A percentile compares a stretch with the other conserved stretches of the same genome.
Evolutionary conservation across 2,888 invertebrate species (phyloP).

Genomic region (Peribatodes rhomboidaria): DNA sequence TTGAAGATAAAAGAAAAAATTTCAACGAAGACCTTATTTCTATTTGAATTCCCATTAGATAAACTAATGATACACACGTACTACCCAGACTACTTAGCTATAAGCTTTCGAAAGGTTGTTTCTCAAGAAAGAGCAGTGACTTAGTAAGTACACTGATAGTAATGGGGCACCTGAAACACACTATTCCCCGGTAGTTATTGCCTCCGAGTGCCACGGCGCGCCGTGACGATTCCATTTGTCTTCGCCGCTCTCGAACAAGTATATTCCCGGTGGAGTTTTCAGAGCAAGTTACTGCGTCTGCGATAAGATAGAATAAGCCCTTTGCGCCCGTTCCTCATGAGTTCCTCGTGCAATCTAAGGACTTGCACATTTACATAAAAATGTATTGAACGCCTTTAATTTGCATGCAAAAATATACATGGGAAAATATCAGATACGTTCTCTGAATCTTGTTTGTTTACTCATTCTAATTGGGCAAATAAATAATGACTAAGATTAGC

Average conservation of each 20-base stretch:
- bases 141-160: background rate
- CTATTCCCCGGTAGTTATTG: conserved; percentile 66
- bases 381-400: conserved; percentile 45
- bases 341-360: conserved; percentile 61
- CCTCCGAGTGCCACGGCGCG: conserved; percentile 56
- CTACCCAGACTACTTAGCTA: too few species aligned
- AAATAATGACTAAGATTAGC: too few species aligned
- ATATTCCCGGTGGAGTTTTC: conserved; percentile 75
- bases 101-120: background rate
- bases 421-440: conserved; percentile 19
- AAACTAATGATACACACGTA: too few species aligned
- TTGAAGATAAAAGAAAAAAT: too few species aligned
- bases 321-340: conserved; percentile 74
- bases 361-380: conserved; percentile 53
- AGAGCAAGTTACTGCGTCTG: conserved; percentile 72
- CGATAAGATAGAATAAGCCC: conserved; percentile 79
- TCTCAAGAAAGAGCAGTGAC: background rate
- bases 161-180: background rate
- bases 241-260: conserved; percentile 67
- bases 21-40: too few species aligned
- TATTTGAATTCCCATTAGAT: too few species aligned
- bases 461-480: too few species aligned
- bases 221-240: conserved; percentile 72
- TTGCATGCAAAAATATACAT: conserved; percentile 32
- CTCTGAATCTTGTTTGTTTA: conserved; percentile 14